Base-by-base conservation (phyloP, 2,797 vertebrate genomes). In the Sebastes iracundus region DNA sequence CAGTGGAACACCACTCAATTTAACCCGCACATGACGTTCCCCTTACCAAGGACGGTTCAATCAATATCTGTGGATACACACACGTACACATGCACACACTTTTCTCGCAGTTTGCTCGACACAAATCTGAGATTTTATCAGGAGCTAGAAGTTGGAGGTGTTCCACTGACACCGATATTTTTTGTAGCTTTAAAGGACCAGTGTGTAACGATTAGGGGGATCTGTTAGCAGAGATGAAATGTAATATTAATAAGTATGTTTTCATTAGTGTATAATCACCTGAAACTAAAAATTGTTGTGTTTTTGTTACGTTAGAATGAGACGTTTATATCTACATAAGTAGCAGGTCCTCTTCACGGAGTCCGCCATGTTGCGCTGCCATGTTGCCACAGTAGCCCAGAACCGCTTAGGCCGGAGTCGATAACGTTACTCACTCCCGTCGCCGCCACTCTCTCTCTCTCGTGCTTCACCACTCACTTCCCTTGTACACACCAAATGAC, bases 21-120 rank as follows among this genome's bases (percentile, higher is more conserved):
- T 82, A 88, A 87, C 69, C 77, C 14, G 18, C 77, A 80, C 84
- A 56, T 56, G 55, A 75, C 52, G 35, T 59, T 77, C 73, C 69
- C 80, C 83, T 80, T 22, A 85, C 80, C 89, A 88, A 83, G 83
- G 90, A 89, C 85, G 38, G 65, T 75, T 82, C 64, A 80, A 81
- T 93, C 92, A 72, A 91, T 92, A 86, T 65, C 28, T 72, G 79
- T 27, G 73, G 80, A 83, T 23, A 6, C 14, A 7, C 52, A 46
- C n/a, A 25, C 32, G n/a, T 46, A 46, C 42, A 46, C 42, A 7
- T 46, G 42, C 42, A 46, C 55, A 28, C 60, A 13, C 8, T 32
- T 52, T 16, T 18, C 33, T 35, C 56, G 5, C 13, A 30, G 70
- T 61, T 65, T 56, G 33, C 32, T 7, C 13, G 53, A 56, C 28